Percentiles rank a stretch among this genome's conserved stretches.
Evolutionary conservation across 1,140 invertebrate species (phyloP).

Genomic region (Lucilia cuprina): DNA sequence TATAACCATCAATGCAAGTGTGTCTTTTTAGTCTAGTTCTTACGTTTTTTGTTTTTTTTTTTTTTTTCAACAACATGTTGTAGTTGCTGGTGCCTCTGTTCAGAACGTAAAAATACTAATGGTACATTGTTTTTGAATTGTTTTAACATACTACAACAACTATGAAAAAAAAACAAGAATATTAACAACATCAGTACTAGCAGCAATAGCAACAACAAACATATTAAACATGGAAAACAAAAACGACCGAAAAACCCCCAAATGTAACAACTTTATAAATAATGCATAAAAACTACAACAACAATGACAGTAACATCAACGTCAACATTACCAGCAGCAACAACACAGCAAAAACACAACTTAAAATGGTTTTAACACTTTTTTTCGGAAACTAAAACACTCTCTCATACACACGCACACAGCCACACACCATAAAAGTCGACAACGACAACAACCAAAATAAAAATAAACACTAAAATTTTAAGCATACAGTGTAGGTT

Average conservation of each 20-base stretch:
- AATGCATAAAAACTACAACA: slow-evolving; percentile 7
- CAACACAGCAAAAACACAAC: not conserved
- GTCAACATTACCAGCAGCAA: not conserved
- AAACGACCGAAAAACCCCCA: not conserved
- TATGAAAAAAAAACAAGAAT: no score
- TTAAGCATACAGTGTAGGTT: not conserved
- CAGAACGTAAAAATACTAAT: not conserved
- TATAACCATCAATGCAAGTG: no score
- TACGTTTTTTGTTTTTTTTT: no score
- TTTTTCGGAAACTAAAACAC: no score
- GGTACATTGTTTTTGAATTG: not conserved
- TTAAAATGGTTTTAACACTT: not conserved
- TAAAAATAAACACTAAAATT: not conserved
- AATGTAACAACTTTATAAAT: slow-evolving; percentile 9
- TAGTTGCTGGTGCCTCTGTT: not conserved
- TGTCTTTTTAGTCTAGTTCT: no score
- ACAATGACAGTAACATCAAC: not conserved
- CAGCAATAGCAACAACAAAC: not conserved
- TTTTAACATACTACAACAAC: not conserved
- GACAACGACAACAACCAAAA: not conserved
- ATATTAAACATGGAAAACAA: not conserved
- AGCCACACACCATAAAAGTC: not conserved
- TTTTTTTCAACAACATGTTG: not conserved
- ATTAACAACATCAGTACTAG: not conserved
- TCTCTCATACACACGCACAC: not conserved